These are phyloP conservation scores for Syncerus caffer DNA, from an alignment of 2,797 vertebrate species.

Conservation along the genomic window DNA sequence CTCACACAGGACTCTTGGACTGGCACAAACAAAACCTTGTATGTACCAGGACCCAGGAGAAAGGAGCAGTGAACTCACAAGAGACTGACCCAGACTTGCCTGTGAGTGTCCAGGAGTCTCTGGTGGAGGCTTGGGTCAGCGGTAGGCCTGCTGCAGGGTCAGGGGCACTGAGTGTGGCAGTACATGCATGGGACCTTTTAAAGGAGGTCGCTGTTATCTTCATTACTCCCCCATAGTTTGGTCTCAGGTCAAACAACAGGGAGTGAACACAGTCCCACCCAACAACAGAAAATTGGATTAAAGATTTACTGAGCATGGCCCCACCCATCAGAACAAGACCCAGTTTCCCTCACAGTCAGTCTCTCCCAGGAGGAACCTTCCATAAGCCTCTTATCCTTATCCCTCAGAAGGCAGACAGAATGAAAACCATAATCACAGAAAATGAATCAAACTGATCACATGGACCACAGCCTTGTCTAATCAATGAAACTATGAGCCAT, in stretches of 20 bases:
- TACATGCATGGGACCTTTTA: not conserved
- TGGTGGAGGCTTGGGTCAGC: too few relatives aligned
- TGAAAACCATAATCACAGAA: not conserved
- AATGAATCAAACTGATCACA: not conserved
- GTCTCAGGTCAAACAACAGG: not conserved
- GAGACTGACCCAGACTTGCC: too few relatives aligned
- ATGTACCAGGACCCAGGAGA: too few relatives aligned
- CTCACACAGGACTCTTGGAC: too few relatives aligned
- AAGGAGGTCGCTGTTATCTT: not conserved
- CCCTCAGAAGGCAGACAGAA: not conserved
- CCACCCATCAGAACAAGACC: not conserved
- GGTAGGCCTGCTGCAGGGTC: rapidly evolving
- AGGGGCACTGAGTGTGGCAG: too few relatives aligned
- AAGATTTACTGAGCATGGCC: not conserved
- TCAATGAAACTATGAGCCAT: not conserved
- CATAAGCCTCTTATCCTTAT: not conserved
- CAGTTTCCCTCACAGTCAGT: not conserved
- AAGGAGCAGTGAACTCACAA: too few relatives aligned
- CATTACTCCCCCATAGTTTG: not conserved
- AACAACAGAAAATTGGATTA: not conserved
- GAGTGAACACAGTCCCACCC: not conserved
- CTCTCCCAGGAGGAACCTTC: not conserved
- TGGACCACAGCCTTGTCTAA: not conserved
- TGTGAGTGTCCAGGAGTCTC: too few relatives aligned
- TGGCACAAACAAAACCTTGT: too few relatives aligned